A percentile compares a stretch with the other conserved stretches of the same genome.
These are phyloP conservation scores for Tetragonula carbonaria DNA, from an alignment of 2,888 invertebrate species.

Conservation along the genomic window DNA sequence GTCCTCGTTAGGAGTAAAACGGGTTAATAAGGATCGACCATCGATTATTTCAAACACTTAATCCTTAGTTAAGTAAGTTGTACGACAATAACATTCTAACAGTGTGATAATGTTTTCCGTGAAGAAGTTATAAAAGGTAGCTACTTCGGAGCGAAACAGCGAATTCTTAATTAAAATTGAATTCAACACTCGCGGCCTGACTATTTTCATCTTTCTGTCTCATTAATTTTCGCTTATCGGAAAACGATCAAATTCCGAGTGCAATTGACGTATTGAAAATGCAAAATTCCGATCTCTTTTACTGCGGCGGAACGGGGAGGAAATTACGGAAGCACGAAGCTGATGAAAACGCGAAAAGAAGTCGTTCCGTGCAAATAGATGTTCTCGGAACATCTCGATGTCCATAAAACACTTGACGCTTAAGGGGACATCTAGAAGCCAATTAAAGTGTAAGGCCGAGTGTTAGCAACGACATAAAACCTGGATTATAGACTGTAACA, in stretches of 20 bases:
- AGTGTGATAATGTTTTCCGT: slow-evolving; percentile 1
- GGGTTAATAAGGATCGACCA: neutral
- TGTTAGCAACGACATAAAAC: slow-evolving; percentile 43
- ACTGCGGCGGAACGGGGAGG: neutral
- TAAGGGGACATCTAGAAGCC: slow-evolving; percentile 41
- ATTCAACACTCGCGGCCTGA: neutral
- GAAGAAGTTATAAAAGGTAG: neutral
- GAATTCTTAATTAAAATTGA: slow-evolving; percentile 29
- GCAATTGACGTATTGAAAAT: neutral
- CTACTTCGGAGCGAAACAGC: neutral
- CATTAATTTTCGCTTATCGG: neutral
- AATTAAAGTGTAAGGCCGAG: slow-evolving; percentile 45
- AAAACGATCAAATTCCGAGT: neutral
- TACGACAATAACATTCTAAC: neutral
- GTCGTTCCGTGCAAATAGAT: slow-evolving; percentile 12
- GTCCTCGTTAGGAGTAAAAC: neutral
- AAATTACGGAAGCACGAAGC: neutral
- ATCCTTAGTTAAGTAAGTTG: slow-evolving; percentile 14
- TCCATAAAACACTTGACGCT: slow-evolving; percentile 41
- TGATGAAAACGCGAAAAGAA: slow-evolving; percentile 24
- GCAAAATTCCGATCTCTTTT: neutral
- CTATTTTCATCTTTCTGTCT: neutral
- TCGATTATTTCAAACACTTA: slow-evolving; percentile 13
- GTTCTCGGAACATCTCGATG: slow-evolving; percentile 34
- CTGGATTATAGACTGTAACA: slow-evolving; percentile 48